phyloP scores from a whole-genome alignment of 2,113 vertebrate genomes.

The Tricholaema leucomelas region DNA sequence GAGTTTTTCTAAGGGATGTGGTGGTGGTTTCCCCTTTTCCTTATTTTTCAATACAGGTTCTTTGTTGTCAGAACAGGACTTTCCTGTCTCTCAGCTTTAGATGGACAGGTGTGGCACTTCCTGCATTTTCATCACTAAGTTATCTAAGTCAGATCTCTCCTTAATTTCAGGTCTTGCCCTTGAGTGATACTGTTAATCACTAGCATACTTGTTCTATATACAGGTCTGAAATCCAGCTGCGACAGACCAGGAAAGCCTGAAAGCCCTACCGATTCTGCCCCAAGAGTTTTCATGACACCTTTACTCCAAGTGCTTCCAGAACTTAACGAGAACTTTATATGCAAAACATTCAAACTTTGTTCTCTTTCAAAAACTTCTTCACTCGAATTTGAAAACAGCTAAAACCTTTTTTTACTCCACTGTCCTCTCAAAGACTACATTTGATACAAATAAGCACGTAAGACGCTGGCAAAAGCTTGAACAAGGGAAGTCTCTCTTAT shows the following conservation, averaged over 20 bases:
- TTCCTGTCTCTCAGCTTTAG: background rate
- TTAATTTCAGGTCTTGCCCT: background rate
- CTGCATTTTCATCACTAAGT: constrained; percentile 5
- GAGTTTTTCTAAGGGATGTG: background rate
- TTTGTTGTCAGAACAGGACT: constrained; percentile 21
- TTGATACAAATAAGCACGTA: background rate
- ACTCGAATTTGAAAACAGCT: background rate
- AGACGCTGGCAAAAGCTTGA: background rate
- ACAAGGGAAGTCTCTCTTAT: background rate
- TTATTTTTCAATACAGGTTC: background rate
- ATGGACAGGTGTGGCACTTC: constrained; percentile 18
- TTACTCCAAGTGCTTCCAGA: background rate
- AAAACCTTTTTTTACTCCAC: background rate
- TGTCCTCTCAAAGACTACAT: background rate
- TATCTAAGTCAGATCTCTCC: background rate
- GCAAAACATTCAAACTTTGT: background rate
- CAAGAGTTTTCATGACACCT: background rate
- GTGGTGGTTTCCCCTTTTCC: background rate
- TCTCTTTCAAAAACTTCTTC: background rate
- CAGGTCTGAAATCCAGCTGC: background rate
- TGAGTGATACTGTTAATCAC: background rate
- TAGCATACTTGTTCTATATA: background rate
- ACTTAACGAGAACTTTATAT: background rate
- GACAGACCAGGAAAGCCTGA: background rate
- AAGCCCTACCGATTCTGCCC: background rate